Base-by-base conservation (phyloP, 2,113 vertebrate genomes). In the Oryzias woworae region DNA sequence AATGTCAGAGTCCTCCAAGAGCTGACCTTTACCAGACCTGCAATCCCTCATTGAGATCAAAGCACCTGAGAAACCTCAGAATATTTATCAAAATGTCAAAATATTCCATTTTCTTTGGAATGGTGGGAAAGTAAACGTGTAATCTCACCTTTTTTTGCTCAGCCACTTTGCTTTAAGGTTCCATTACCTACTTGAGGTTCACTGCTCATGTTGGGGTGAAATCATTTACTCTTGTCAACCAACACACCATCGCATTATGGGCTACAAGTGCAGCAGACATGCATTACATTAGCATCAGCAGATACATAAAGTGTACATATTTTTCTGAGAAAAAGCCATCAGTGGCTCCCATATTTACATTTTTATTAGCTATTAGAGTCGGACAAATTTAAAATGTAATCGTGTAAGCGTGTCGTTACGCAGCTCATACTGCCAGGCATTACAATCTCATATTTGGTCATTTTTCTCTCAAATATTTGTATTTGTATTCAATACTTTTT, bases 1-100 rank as follows among this genome's bases (percentile, higher is more conserved):
- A 64, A 71, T 56, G 47, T 64, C 68, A 60, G 26, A 18, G 14
- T 36, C 53, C 36, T 57, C 31, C 1, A 16, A 7, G 1, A 47
- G 0, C 12, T 62, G 51, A 68, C 58, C 71, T 71, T 67, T 63
- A 52, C 22, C n/a, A 60, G 46, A 44, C 15, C 58, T 17, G 13
- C 23, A 42, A 50, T 17, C 26, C 18, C 15, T 57, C 42, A 14
- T 18, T 8, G 2, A 44, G 55, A 64, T 60, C 44, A 63, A 71
- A 67, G 66, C 49, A 26, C 36, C 57, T 50, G 44, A 36, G 62
- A 55, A 55, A 50, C 45, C 51, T 41, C 17, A 28, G 60, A 1
- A 22, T 12, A 24, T 51, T 42, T 18, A 1, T 47, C 8, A 54
- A 54, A 67, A 66, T 24, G 58, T 66, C 26, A 50, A n/a, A 49